Evolutionary conservation across 2,113 vertebrate genomes (phyloP).

Genomic region (Ictalurus furcatus): DNA sequence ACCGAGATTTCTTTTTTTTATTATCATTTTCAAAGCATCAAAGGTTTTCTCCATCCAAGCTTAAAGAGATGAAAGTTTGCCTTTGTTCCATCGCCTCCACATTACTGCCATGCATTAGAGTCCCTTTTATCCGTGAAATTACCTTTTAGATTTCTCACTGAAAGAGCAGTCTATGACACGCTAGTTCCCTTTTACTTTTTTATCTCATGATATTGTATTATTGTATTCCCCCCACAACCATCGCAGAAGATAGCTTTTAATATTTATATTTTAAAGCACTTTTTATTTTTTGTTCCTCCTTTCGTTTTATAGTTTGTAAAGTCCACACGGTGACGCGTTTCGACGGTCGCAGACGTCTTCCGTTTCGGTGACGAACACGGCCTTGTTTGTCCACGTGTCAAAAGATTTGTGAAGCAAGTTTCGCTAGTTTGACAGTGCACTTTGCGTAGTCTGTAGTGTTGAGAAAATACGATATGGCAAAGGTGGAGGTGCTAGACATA

Average conservation of each 20-base stretch:
- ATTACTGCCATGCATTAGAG: constrained; percentile 83
- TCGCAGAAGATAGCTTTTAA: constrained; percentile 71
- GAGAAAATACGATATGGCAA: constrained; percentile 47
- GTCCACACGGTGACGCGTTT: constrained; percentile 70
- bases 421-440: constrained; percentile 54
- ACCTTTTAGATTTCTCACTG: constrained; percentile 85
- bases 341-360: constrained; percentile 72
- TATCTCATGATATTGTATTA: constrained; percentile 69
- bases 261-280: constrained; percentile 58
- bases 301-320: constrained; percentile 55
- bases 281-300: constrained; percentile 5
- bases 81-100: constrained; percentile 83
- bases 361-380: constrained; percentile 74
- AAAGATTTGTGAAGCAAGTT: constrained; percentile 52
- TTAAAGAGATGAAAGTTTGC: constrained; percentile 86
- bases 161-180: constrained; percentile 76
- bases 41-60: constrained; percentile 82
- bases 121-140: constrained; percentile 85
- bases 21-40: constrained; percentile 87
- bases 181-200: constrained; percentile 72
- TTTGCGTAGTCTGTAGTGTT: constrained; percentile 57
- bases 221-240: constrained; percentile 20
- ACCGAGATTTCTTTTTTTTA: constrained; percentile 83
- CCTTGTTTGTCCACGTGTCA: constrained; percentile 63
- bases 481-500: background rate